Conservation (phyloP, 2,797 vertebrate species). For the Clangula hyemalis region DNA sequence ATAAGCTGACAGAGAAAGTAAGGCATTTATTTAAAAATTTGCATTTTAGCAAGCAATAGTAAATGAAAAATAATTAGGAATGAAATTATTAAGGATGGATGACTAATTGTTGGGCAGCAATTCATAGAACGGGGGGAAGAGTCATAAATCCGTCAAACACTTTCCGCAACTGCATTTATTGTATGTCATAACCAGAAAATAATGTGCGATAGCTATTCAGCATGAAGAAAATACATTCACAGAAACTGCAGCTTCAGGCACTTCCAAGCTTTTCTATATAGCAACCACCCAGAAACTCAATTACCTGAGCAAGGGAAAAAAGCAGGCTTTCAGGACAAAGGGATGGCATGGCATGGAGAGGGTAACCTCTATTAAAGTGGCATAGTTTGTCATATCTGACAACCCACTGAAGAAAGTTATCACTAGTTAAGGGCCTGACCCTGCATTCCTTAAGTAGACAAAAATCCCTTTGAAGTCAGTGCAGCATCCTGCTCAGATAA, state of each 20-base stretch:
- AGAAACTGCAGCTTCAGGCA: background rate
- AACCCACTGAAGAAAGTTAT: constrained; percentile 67
- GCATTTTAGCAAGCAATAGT: background rate
- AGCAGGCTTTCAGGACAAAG: constrained; percentile 10
- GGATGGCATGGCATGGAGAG: background rate
- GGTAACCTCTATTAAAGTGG: constrained; percentile 39
- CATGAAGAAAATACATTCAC: background rate
- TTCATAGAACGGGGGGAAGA: background rate
- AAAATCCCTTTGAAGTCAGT: constrained; percentile 72
- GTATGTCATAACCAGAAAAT: background rate
- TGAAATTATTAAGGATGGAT: background rate
- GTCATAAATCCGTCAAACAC: background rate
- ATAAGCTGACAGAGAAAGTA: background rate
- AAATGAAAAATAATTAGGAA: background rate
- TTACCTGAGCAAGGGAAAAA: background rate
- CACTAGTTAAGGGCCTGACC: constrained; percentile 69
- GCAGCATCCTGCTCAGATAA: constrained; percentile 62
- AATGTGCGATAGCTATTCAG: background rate
- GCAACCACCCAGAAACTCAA: background rate
- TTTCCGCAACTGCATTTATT: background rate
- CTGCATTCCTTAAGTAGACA: constrained; percentile 62
- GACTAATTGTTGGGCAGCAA: background rate
- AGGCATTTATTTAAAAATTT: background rate
- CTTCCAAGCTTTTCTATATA: background rate
- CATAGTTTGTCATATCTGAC: constrained; percentile 66